Evolutionary conservation across 2,797 vertebrate species (phyloP), one percentile per base, ranked within the genome.

Genomic region (Zenarchopterus dispar): DNA sequence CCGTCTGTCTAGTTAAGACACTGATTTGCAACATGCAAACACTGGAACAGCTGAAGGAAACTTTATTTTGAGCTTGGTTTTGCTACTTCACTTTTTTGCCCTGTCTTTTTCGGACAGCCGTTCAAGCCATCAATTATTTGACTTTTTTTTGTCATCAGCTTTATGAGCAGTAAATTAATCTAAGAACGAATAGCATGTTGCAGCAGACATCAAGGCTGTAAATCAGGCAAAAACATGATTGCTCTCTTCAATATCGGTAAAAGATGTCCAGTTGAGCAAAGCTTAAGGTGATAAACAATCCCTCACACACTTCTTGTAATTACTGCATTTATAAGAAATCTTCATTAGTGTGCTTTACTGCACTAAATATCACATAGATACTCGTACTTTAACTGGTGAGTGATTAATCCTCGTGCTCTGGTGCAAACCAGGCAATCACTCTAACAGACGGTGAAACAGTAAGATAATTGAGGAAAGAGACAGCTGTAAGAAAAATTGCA

Each of bases 361-460:
- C 6, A 6, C 36, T 31, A 28, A 23, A 50, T 67, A 57, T 50
- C 19, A 61, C 28, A 39, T 26, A 5, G 6, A 19, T 52, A 17
- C 54, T 58, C 56, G 44, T 46, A 54, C 16, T 47, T 39, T 54
- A 36, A 60, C 15, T 18, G 17, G 44, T 28, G 42, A 62, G 56
- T 57, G 55, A 80, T 73, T 63, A 70, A 64, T 17, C 42, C 8
- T 49, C 8, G 17, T 2, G 16, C 49, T 56, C 50, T 51, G 16
- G 17, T 31, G 31, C 55, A 67, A 43, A 49, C 36, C 6, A 42
- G n/a, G 53, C 66, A 2, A 62, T 62, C 58, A 49, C 51, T 23
- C 16, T 6, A 10, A 67, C 45, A 66, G 43, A 60, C 55, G 56
- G 33, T 7, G 21, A 54, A 48, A 58, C 18, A 6, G 22, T 31